These are phyloP conservation scores for Cryptocephalus moraei DNA, from an alignment of 2,888 invertebrate genomes.

Conservation along the genomic window DNA sequence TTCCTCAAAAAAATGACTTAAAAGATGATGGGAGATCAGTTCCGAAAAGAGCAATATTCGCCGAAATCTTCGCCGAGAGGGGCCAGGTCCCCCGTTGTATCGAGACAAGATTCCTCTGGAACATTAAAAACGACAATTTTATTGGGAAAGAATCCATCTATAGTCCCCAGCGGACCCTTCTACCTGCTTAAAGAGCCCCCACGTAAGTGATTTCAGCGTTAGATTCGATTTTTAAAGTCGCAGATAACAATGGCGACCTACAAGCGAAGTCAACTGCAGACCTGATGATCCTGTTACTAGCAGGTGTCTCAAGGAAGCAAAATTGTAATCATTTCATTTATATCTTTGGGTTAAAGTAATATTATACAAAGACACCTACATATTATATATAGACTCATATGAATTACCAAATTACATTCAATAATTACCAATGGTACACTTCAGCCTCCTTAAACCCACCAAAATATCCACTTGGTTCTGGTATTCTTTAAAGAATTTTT, in stretches of 20 bases:
- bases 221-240: background rate
- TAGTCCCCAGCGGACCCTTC: constrained; percentile 95
- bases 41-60: constrained; percentile 88
- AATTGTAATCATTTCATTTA: too few relatives aligned
- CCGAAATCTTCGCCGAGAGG: constrained; percentile 91
- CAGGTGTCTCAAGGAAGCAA: too few relatives aligned
- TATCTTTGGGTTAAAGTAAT: too few relatives aligned
- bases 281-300: too few relatives aligned
- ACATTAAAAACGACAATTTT: constrained; percentile 96
- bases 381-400: too few relatives aligned
- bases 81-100: constrained; percentile 89
- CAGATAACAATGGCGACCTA: background rate
- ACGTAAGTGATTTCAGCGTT: constrained; percentile 42
- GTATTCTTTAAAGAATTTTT: too few relatives aligned
- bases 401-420: too few relatives aligned
- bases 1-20: constrained; percentile 32
- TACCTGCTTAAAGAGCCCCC: constrained; percentile 96
- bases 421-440: too few relatives aligned
- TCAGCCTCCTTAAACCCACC: too few relatives aligned
- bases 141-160: constrained; percentile 92
- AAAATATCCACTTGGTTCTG: too few relatives aligned
- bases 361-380: too few relatives aligned
- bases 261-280: too few relatives aligned
- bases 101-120: constrained; percentile 93
- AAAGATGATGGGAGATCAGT: constrained; percentile 88